Evolutionary conservation across 2,888 invertebrate species (phyloP), one percentile per base, ranked within the genome.

Genomic region (Sphaeridia pumilis): DNA sequence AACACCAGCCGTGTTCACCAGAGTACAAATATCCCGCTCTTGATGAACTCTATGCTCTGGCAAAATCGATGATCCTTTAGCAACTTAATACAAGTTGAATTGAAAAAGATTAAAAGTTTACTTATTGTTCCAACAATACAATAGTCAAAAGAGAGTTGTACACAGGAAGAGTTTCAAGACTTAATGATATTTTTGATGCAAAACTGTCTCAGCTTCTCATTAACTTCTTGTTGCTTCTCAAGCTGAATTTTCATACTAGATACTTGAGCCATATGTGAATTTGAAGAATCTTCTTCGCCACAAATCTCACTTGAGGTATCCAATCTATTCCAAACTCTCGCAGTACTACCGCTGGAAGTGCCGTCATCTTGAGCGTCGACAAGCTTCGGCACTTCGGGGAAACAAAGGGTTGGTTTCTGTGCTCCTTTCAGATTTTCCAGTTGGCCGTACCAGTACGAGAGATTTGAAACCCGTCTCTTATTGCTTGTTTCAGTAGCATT

Each of bases 401-500:
- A 61, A 2, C 63, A 48, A 26, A 67, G 52, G 1, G 52, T 57
- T 4, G 68, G 67, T 44, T 67, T 67, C 43, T 66, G 64, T 1
- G 64, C 63, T 25, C 67, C 65, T 54, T 75, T 73, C 55, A 76
- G 79, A 61, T 80, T 78, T 56, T 79, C 75, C 3, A 75, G 73
- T 54, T 75, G 76, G 28, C 78, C 78, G 1, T 78, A 68, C 0
- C 78, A 75, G 66, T 85, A 80, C 54, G 76, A 75, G 1, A 83
- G 76, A 71, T 87, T 86, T 1, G 81, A 83, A 1, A 88, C 73
- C 1, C 78, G 69, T n/a, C 84, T 85, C 22, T 24, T 31, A 20
- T 46, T 42, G 2, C 20, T 5, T 3, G 12, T 26, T 10, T 4
- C 4, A 2, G 55, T 49, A 28, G 31, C 49, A 14, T 45, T 1